Conservation (phyloP, 2,888 invertebrate species). For the Drosophila planitibia region DNA sequence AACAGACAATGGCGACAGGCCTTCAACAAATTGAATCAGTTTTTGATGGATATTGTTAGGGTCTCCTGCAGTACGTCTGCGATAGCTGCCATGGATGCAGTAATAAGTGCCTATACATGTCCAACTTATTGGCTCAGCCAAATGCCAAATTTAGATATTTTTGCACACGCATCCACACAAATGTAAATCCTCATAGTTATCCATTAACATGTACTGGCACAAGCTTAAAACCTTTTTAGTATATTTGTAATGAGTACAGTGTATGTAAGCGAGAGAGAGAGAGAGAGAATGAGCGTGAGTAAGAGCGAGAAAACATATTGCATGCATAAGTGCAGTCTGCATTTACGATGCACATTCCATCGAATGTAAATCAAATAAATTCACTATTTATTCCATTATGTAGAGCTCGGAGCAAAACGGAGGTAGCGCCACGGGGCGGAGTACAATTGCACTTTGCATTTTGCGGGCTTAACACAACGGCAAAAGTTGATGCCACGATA, state of each 20-base stretch:
- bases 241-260: neutral
- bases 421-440: conserved; percentile 4
- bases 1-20: neutral
- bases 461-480: conserved; percentile 45
- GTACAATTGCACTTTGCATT: conserved; percentile 41
- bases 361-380: conserved; percentile 58
- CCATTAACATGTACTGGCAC: neutral
- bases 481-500: conserved; percentile 43
- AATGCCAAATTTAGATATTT: neutral
- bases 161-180: neutral
- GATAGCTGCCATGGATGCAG: neutral
- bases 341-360: conserved; percentile 26
- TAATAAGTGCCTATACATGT: neutral
- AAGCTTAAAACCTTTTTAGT: neutral
- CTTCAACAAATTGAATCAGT: neutral
- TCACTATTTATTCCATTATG: conserved; percentile 56
- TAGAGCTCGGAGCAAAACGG: conserved; percentile 4
- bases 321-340: conserved; percentile 50
- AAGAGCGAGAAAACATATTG: conserved; percentile 26
- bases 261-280: neutral
- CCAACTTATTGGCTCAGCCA: neutral
- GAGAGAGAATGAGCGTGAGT: neutral
- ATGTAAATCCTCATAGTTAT: neutral
- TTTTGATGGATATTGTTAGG: neutral
- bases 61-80: neutral